Evolutionary conservation across 2,888 invertebrate genomes (phyloP).

Genomic region (Cheilosia variabilis): DNA sequence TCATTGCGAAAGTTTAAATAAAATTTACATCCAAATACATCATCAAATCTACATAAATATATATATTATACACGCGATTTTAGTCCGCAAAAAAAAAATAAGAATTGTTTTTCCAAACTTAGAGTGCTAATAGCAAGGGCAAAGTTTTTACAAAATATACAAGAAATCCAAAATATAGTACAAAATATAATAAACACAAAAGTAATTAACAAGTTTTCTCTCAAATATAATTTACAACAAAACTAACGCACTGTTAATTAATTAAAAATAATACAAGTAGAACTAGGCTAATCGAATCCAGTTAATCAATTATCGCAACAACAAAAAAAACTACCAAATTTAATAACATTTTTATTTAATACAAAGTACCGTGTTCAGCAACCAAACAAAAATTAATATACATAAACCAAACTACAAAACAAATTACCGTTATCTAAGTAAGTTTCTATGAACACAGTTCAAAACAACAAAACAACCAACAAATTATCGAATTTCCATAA

Average conservation of each 20-base stretch:
- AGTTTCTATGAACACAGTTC: constrained; percentile 75
- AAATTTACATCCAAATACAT: constrained; percentile 64
- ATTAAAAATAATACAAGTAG: constrained; percentile 62
- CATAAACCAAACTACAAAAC: constrained; percentile 71
- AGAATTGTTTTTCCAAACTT: constrained; percentile 47
- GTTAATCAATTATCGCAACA: constrained; percentile 70
- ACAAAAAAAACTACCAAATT: constrained; percentile 74
- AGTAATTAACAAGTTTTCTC: constrained; percentile 64
- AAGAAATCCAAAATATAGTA: constrained; percentile 74
- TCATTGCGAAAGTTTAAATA: constrained; percentile 52
- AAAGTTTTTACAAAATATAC: constrained; percentile 71
- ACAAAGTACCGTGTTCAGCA: constrained; percentile 76
- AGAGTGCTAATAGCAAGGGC: constrained; percentile 67
- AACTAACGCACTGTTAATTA: constrained; percentile 75
- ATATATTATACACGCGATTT: constrained; percentile 68
- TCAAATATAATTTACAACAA: constrained; percentile 70
- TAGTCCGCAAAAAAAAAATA: constrained; percentile 53
- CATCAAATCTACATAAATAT: constrained; percentile 45
- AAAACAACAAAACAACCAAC: constrained; percentile 53
- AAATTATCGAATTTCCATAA: constrained; percentile 69
- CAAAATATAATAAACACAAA: constrained; percentile 59
- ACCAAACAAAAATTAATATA: constrained; percentile 73
- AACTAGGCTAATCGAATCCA: constrained; percentile 61
- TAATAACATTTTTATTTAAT: constrained; percentile 73
- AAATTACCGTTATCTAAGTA: constrained; percentile 69